phyloP scores from a whole-genome alignment of 2,888 invertebrate genomes.

The Drosophila ezoana region DNA sequence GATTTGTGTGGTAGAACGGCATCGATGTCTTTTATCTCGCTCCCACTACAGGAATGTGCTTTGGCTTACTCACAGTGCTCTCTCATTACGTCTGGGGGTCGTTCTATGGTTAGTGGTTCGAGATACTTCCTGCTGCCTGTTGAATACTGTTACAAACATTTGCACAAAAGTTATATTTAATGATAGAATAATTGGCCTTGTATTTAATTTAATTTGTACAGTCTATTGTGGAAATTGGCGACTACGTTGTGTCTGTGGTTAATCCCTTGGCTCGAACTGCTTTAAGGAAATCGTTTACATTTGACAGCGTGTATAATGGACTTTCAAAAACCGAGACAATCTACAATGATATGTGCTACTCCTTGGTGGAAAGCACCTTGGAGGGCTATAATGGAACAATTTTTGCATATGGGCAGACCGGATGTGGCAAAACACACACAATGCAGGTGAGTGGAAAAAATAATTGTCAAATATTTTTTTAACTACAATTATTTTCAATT shows the following conservation, averaged over 20 bases:
- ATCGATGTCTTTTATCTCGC: too few species aligned
- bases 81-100: too few species aligned
- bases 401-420: constrained; percentile 97
- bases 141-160: too few species aligned
- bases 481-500: not conserved
- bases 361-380: constrained; percentile 93
- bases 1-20: too few species aligned
- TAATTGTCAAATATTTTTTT: not conserved
- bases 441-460: constrained; percentile 89
- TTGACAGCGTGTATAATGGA: constrained; percentile 93
- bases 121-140: too few species aligned
- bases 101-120: too few species aligned
- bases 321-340: constrained; percentile 93
- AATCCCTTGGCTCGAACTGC: constrained; percentile 88
- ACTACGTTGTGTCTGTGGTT: constrained; percentile 87
- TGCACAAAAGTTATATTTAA: too few species aligned
- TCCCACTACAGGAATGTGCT: too few species aligned
- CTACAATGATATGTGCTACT: constrained; percentile 94
- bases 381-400: constrained; percentile 97
- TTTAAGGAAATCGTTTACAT: constrained; percentile 90
- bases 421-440: constrained; percentile 95
- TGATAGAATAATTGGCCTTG: not conserved
- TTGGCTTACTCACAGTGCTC: too few species aligned
- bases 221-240: constrained; percentile 89
- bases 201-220: constrained; percentile 72